phyloP scores from a whole-genome alignment of 2,113 vertebrate genomes.

The Hippoglossus stenolepis region DNA sequence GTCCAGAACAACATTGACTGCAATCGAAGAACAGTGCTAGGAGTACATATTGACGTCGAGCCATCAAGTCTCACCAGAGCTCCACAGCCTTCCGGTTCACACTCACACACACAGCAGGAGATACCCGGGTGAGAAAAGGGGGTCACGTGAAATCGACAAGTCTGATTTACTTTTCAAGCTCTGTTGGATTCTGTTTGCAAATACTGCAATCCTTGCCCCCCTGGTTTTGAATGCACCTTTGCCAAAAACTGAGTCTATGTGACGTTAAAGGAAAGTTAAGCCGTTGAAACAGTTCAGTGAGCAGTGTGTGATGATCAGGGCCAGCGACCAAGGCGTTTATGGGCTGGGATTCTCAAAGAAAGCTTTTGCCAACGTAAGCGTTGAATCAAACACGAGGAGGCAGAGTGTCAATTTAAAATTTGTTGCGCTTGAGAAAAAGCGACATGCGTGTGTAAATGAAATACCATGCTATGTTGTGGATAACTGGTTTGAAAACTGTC shows the following conservation, averaged over 20 bases:
- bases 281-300: conserved; percentile 29
- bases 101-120: neutral
- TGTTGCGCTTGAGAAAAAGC: neutral
- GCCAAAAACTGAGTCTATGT: neutral
- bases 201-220: neutral
- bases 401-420: neutral
- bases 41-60: neutral
- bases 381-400: conserved; percentile 12
- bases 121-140: neutral
- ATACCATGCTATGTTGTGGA: neutral
- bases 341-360: conserved; percentile 24
- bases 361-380: conserved; percentile 22
- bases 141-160: neutral
- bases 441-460: neutral
- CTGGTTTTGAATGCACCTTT: neutral
- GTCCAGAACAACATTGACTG: neutral
- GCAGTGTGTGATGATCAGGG: conserved; percentile 23
- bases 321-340: conserved; percentile 1
- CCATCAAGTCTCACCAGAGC: neutral
- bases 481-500: neutral
- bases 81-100: neutral
- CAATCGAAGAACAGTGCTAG: neutral
- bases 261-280: conserved; percentile 5
- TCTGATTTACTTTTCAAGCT: neutral
- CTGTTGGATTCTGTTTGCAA: neutral